Base-by-base conservation (phyloP, 2,113 vertebrate genomes). In the Nycticebus coucang region DNA sequence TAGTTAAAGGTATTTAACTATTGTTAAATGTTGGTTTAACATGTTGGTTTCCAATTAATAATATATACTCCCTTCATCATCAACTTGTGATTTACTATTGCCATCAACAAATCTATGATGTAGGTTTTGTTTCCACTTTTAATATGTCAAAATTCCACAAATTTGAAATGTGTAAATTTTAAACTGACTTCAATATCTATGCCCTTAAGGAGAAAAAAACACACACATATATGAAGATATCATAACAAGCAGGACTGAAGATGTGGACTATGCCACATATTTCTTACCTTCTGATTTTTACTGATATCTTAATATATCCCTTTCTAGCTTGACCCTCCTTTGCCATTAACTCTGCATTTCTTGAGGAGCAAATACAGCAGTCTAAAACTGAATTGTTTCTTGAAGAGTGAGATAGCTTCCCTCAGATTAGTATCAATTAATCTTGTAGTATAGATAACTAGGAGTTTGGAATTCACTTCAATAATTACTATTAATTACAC, bases 11-110 rank as follows among this genome's bases (percentile, higher is more conserved):
- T 41, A 41, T 41, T 41, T 41, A 41, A 41, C 41, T 41, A 41
- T 41, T 41, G 41, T 41, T 41, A 41, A 41, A 41, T 41, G 41
- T 41, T 41, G 41, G 41, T 41, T 41, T 18, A 64, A 17, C 17
- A 5, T 86, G 66, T 77, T 89, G 69, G 87, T 89, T 86, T 92
- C 89, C 33, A 93, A 19, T 89, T 81, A 13, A 88, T 85, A 88
- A 77, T 57, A 60, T 85, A 24, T 22, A 87, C 75, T 92, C 74
- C 18, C 35, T 60, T 75, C 41, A 79, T 71, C 30, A 87, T 35
- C 53, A 91, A 7, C 1, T 89, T 93, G 33, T 26, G 26, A 78
- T 59, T 91, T 5, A 41, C 45, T 88, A n/a, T 68, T 6, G 89
- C 17, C 5, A 74, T 53, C 41, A 41, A 41, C 41, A 41, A 41